A percentile compares a stretch with the other conserved stretches of the same genome.
Evolutionary conservation across 2,113 vertebrate genomes (phyloP).

Genomic region (Corythornis vintsioides): DNA sequence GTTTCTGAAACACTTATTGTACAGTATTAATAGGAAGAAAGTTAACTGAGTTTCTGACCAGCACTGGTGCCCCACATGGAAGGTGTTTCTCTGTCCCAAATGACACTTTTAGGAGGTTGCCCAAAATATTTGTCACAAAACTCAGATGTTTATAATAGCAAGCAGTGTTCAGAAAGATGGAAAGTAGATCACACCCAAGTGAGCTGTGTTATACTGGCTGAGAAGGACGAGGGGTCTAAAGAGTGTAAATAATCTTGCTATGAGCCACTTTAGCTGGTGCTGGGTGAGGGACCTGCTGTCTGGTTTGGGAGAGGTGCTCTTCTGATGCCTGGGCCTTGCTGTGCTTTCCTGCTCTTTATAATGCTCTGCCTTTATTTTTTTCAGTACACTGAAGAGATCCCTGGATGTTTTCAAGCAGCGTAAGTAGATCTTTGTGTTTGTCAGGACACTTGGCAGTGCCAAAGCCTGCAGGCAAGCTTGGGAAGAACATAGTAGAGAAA

Average conservation of each 20-base stretch:
- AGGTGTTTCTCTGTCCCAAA: background rate
- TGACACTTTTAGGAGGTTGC: background rate
- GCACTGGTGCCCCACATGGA: accelerated
- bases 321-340: background rate
- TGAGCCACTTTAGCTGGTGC: accelerated
- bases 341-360: background rate
- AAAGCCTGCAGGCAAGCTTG: background rate
- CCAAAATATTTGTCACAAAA: background rate
- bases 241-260: background rate
- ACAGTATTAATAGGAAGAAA: background rate
- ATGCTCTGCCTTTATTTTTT: slow-evolving; percentile 16
- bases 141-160: background rate
- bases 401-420: slow-evolving; percentile 92
- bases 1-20: background rate
- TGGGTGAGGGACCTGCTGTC: background rate
- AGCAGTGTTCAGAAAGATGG: background rate
- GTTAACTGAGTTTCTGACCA: background rate
- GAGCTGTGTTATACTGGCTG: background rate
- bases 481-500: background rate
- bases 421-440: slow-evolving; percentile 75
- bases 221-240: background rate
- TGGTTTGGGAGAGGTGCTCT: background rate
- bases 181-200: background rate
- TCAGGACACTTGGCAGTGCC: background rate
- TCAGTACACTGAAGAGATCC: slow-evolving; percentile 89